phyloP scores from a whole-genome alignment of 2,113 vertebrate genomes.

The Bufo gargarizans region DNA sequence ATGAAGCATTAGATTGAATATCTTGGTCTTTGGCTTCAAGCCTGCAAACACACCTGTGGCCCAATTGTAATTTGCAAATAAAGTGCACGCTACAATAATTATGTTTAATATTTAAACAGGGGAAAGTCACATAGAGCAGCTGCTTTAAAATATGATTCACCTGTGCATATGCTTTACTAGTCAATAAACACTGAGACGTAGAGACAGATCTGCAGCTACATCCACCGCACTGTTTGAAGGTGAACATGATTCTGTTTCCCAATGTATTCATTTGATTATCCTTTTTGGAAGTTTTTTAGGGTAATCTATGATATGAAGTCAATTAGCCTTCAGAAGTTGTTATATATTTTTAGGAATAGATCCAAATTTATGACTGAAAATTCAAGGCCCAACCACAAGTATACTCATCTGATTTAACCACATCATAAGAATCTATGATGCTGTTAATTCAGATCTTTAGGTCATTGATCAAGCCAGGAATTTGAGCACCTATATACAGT shows the following conservation, averaged over 20 bases:
- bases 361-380: background rate
- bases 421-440: too few relatives aligned
- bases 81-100: slow-evolving; percentile 35
- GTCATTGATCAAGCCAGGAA: too few relatives aligned
- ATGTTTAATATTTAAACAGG: slow-evolving; percentile 47
- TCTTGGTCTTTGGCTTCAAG: slow-evolving; percentile 42
- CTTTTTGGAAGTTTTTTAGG: background rate
- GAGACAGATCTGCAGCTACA: background rate
- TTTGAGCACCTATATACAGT: too few relatives aligned
- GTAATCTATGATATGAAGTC: background rate
- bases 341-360: background rate
- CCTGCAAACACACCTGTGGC: slow-evolving; percentile 49
- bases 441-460: too few relatives aligned
- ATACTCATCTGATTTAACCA: too few relatives aligned
- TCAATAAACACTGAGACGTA: background rate
- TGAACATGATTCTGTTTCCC: background rate
- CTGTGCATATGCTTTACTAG: slow-evolving; percentile 14
- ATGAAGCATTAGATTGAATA: slow-evolving; percentile 30
- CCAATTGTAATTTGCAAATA: slow-evolving; percentile 44
- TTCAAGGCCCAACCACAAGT: background rate
- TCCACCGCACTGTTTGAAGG: background rate
- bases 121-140: slow-evolving; percentile 39
- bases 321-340: background rate
- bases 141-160: slow-evolving; percentile 33
- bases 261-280: background rate